These are phyloP conservation scores for Ctenodactylus gundi DNA, from an alignment of 2,113 vertebrate genomes.

Conservation along the genomic window DNA sequence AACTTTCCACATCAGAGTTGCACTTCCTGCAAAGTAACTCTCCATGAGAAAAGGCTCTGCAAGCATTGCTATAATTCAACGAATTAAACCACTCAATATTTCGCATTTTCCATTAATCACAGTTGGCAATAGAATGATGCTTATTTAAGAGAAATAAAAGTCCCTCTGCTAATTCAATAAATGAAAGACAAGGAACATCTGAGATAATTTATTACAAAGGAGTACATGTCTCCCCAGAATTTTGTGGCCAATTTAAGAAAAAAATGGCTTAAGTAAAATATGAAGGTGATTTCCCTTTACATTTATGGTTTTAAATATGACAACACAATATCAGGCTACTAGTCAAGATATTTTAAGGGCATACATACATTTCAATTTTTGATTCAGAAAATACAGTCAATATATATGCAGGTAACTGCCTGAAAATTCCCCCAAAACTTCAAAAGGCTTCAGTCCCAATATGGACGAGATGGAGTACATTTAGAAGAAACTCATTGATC, in stretches of 20 bases:
- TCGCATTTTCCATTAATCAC: conserved; percentile 57
- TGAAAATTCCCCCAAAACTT: background rate
- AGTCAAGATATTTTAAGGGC: background rate
- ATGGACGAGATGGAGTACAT: background rate
- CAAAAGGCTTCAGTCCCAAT: background rate
- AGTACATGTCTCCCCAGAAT: conserved; percentile 33
- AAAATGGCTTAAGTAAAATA: conserved; percentile 62
- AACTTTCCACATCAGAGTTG: conserved; percentile 66
- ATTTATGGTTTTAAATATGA: conserved; percentile 17
- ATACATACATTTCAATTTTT: background rate
- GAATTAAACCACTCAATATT: conserved; percentile 55
- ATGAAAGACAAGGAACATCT: background rate
- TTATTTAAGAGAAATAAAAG: conserved; percentile 52
- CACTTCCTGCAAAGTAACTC: conserved; percentile 57
- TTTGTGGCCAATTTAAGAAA: conserved; percentile 63
- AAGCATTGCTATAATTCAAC: background rate
- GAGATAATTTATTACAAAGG: conserved; percentile 41
- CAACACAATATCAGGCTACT: background rate
- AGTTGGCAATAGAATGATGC: conserved; percentile 4
- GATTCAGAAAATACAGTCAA: background rate
- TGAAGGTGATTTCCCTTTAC: conserved; percentile 53
- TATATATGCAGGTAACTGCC: background rate
- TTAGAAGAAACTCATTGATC: background rate
- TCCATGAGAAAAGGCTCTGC: conserved; percentile 71
- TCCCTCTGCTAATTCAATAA: conserved; percentile 8